These are phyloP conservation scores for Caiman crocodilus DNA, from an alignment of 2,797 vertebrate species.

Conservation along the genomic window DNA sequence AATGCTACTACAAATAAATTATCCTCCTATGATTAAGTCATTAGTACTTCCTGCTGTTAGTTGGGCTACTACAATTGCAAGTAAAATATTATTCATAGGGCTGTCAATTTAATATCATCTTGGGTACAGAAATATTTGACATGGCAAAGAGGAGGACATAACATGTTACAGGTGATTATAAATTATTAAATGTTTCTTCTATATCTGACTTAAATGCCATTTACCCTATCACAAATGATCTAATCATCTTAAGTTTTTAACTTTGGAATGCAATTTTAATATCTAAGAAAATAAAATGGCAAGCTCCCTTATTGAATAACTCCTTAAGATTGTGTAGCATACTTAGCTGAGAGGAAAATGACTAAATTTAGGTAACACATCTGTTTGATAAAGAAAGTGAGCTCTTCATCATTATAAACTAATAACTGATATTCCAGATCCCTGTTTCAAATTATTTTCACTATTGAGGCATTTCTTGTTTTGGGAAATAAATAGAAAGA, in stretches of 20 bases:
- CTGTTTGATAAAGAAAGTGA: accelerated
- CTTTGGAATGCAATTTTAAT: accelerated
- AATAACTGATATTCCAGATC: not conserved
- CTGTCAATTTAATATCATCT: not conserved
- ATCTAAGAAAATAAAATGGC: accelerated
- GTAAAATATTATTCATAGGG: not conserved
- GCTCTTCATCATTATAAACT: accelerated
- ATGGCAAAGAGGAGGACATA: accelerated
- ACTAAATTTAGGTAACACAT: too few species aligned
- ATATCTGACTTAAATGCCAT: not conserved
- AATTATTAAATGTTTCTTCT: not conserved
- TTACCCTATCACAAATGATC: accelerated
- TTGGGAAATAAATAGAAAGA: too few species aligned
- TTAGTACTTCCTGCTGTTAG: not conserved
- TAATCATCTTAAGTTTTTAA: accelerated
- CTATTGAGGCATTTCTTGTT: not conserved
- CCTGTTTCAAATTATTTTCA: not conserved
- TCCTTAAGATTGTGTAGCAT: accelerated
- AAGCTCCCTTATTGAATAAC: accelerated
- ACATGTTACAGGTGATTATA: too few species aligned
- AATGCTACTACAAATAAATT: not conserved
- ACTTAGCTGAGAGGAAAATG: not conserved
- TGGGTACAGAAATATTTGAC: not conserved
- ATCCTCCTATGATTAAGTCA: not conserved
- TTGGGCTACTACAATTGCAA: not conserved